Base-by-base conservation (phyloP, 2,797 vertebrate genomes). In the Capromys pilorides region DNA sequence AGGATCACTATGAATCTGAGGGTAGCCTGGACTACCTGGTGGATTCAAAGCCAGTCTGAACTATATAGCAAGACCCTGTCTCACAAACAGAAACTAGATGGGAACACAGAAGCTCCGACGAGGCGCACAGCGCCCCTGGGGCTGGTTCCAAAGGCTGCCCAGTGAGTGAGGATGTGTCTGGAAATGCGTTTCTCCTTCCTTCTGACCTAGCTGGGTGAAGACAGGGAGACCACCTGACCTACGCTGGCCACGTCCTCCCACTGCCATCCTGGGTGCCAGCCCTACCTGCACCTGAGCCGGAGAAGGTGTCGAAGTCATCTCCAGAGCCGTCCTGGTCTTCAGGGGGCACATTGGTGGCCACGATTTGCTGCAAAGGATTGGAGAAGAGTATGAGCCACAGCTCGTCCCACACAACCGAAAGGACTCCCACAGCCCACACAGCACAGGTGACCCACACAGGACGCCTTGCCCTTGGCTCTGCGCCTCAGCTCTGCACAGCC, bases 291-390 rank as follows among this genome's bases (percentile, higher is more conserved):
- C 98, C 98, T 0, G 98, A 99, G 79, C 98, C 98, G 9, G 98
- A 98, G 95, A 98, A 98, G 0, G 66, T 62, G 0, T 98, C 98
- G 0, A 98, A 96, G 4, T 99, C 98, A 66, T 98, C 97, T n/a
- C 98, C 99, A 28, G 99, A 99, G 62, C 98, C 98, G 33, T 99
- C 99, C 22, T 98, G 96, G 69, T 99, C 99, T 93, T 98, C 98
- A 41, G 98, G 98, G 86, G 97, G 94, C 89, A 94, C 51, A 39
- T 97, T 97, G 33, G 96, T 92, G 45, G 98, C 96, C 95, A 97
- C 96, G 51, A 85, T 93, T 97, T 98, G 97, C 98, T 98, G 97
- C 95, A 97, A 95, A 86, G 28, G 54, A 93, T 61, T 49, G 75
- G 78, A 88, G 41, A 57, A 45, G 16, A 19, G 33, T 21, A 1